A percentile compares a stretch with the other conserved stretches of the same genome.
These are phyloP conservation scores for Micropoecilia bifurca DNA, from an alignment of 2,797 vertebrate species.

Conservation along the genomic window DNA sequence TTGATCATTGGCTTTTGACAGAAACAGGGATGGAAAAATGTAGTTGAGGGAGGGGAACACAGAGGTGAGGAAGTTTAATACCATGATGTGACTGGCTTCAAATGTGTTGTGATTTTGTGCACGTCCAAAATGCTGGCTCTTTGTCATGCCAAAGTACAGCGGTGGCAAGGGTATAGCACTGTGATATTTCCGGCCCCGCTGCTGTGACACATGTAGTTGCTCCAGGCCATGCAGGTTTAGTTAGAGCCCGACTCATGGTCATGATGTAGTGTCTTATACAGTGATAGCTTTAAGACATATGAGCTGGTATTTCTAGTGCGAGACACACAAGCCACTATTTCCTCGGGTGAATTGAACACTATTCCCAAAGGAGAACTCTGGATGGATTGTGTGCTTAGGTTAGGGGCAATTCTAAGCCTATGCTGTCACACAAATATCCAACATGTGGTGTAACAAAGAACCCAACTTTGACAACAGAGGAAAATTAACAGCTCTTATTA, in stretches of 20 bases:
- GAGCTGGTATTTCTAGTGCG: constrained; percentile 74
- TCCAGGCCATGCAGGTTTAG: constrained; percentile 77
- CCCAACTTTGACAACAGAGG: constrained; percentile 12
- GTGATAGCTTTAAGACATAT: constrained; percentile 75
- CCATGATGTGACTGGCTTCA: constrained; percentile 56
- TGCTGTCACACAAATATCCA: constrained; percentile 39
- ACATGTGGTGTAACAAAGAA: constrained; percentile 43
- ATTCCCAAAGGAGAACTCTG: constrained; percentile 60
- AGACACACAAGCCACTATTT: constrained; percentile 55
- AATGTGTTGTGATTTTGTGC: constrained; percentile 71
- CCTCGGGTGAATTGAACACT: constrained; percentile 63
- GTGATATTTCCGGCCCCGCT: constrained; percentile 71
- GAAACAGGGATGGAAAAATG: constrained; percentile 57
- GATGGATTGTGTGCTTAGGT: constrained; percentile 69
- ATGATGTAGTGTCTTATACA: constrained; percentile 76
- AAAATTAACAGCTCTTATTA: constrained; percentile 24
- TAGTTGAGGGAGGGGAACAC: constrained; percentile 29
- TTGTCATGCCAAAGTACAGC: constrained; percentile 73
- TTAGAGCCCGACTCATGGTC: constrained; percentile 78
- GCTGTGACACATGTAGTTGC: constrained; percentile 74
- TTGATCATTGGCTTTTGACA: constrained; percentile 70
- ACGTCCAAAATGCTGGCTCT: constrained; percentile 69
- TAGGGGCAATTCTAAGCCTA: constrained; percentile 50
- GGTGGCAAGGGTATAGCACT: constrained; percentile 62
- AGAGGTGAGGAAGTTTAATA: constrained; percentile 55